These are phyloP conservation scores for Sycophila texana DNA, from an alignment of 2,888 invertebrate species.

Conservation along the genomic window DNA sequence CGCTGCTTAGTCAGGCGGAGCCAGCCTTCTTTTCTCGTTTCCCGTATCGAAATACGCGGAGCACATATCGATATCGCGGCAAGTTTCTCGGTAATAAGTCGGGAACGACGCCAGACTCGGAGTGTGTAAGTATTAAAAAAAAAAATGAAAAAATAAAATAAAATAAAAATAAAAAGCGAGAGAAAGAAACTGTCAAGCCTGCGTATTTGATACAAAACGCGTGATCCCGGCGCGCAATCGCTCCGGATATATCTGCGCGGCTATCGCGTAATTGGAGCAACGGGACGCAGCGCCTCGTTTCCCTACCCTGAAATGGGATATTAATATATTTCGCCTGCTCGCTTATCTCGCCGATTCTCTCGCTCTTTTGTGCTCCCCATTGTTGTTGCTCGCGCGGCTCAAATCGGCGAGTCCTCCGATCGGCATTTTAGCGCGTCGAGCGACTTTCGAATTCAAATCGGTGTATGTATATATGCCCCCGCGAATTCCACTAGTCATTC, in stretches of 20 bases:
- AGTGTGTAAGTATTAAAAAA: not conserved
- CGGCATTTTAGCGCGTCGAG: conserved; percentile 59
- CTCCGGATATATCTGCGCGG: conserved; percentile 45
- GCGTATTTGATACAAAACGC: conserved; percentile 41
- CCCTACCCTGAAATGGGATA: conserved; percentile 42
- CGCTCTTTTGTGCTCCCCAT: not conserved
- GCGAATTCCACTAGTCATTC: conserved; percentile 66
- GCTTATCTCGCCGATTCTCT: not conserved
- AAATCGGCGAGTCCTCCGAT: conserved; percentile 57
- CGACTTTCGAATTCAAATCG: conserved; percentile 67
- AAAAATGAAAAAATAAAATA: not conserved
- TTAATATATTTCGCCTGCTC: not conserved
- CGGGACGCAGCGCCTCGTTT: conserved; percentile 28
- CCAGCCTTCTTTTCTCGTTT: conserved; percentile 13
- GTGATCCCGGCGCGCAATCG: conserved; percentile 34
- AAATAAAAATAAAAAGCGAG: not conserved
- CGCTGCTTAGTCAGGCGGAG: conserved; percentile 26
- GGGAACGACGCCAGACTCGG: not conserved
- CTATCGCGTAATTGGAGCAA: conserved; percentile 55
- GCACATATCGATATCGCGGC: conserved; percentile 38
- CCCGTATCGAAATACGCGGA: conserved; percentile 32
- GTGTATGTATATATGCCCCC: conserved; percentile 53
- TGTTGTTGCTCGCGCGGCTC: not conserved
- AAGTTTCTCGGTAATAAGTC: conserved; percentile 50
- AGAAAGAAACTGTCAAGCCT: conserved; percentile 35